Evolutionary conservation across 2,888 invertebrate genomes (phyloP), one percentile per base, ranked within the genome.

Genomic region (Dryococelus australis): DNA sequence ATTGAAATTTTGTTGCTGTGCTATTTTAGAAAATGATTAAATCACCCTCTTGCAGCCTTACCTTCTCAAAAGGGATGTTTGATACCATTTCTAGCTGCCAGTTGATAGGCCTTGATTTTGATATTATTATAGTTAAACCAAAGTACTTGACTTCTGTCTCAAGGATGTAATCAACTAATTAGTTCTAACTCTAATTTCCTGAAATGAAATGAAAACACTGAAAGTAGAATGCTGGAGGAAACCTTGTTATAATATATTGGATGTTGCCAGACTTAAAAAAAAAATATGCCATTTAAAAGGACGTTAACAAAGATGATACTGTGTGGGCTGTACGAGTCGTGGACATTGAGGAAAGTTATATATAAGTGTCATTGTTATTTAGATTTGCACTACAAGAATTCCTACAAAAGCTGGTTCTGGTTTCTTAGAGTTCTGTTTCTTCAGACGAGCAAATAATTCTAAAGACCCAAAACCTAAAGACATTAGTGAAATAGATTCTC

Each of bases 1-100:
- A n/a, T 13, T 80, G 80, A 80, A n/a, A n/a, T 80, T 26, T 12
- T 80, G 24, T 80, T 24, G 27, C 28, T n/a, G 27, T 79, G 79
- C 26, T 24, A 24, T 12, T 10, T 12, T 27, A 24, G 10, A 79
- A 79, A 80, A 80, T 80, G 24, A 28, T 80, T 5, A 27, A 80
- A 9, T 26, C 26, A 80, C 5, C 80, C 80, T n/a, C 80, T 80
- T 80, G 43, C 84, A 28, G 35, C 84, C 35, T 84, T 24, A 28
- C 35, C 27, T 28, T 43, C 43, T 84, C 47, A 20, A 84, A 84
- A 84, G 4, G 27, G 35, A 47, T 84, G 35, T 5, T 84, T n/a
- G 16, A 43, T 84, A 35, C 84, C 47, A 47, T 84, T 84, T 84
- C 84, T 20, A 84, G 26, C 35, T 9, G 84, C 84, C 13, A 84